These are phyloP conservation scores for Apodemus sylvaticus DNA, from an alignment of 2,113 vertebrate species.

Conservation along the genomic window DNA sequence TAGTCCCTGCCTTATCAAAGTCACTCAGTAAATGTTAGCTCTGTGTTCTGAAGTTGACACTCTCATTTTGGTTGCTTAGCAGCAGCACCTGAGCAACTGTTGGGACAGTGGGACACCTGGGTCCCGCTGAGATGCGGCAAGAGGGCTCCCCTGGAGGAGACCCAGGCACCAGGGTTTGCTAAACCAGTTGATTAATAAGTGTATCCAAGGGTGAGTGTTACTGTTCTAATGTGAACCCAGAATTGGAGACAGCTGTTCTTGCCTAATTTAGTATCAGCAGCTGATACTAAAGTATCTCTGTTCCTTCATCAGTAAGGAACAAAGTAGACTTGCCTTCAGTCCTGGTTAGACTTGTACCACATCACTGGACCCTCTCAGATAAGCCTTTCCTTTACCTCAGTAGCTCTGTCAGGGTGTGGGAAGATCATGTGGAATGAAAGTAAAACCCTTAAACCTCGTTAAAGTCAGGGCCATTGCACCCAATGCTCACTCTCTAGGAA, in stretches of 20 bases:
- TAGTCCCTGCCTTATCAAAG: neutral
- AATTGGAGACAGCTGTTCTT: constrained; percentile 38
- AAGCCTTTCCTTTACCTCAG: neutral
- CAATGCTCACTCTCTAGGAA: neutral
- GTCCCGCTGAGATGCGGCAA: neutral
- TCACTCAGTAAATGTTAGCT: neutral
- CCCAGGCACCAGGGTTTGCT: neutral
- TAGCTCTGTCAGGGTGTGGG: neutral
- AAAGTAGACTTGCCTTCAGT: neutral
- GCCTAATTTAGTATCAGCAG: constrained; percentile 25
- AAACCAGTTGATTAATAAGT: constrained; percentile 52
- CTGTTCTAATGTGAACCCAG: constrained; percentile 14
- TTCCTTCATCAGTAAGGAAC: constrained; percentile 41
- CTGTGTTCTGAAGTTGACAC: constrained; percentile 24
- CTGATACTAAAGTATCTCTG: neutral
- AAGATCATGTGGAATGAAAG: neutral
- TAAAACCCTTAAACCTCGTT: neutral
- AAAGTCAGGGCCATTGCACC: neutral
- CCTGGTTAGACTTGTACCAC: neutral
- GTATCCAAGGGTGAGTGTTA: neutral
- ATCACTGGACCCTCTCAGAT: neutral
- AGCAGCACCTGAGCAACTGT: neutral
- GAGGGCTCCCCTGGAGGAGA: neutral
- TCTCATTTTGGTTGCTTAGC: neutral
- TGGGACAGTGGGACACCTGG: neutral